These are phyloP conservation scores for Phragmatobia fuliginosa DNA, from an alignment of 2,888 invertebrate genomes.

Conservation along the genomic window DNA sequence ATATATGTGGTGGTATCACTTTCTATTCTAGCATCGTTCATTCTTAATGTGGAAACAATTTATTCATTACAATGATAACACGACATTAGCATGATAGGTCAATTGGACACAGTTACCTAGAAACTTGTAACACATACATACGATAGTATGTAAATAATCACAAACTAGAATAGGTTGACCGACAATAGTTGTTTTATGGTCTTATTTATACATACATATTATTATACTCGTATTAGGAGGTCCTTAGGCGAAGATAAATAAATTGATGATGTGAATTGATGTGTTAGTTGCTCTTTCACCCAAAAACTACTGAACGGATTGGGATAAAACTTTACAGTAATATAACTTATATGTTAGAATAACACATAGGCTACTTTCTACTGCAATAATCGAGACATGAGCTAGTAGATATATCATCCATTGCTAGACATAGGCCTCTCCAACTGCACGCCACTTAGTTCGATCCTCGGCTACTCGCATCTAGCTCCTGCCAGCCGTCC, in stretches of 20 bases:
- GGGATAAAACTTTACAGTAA: too few relatives aligned
- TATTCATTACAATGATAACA: slow-evolving; percentile 46
- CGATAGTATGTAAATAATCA: slow-evolving; percentile 20
- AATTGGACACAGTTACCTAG: slow-evolving; percentile 26
- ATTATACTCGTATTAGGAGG: not conserved
- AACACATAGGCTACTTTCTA: too few relatives aligned
- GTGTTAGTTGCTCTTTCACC: too few relatives aligned
- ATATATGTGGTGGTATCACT: slow-evolving; percentile 24
- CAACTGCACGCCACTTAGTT: too few relatives aligned
- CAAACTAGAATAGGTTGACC: slow-evolving; percentile 8
- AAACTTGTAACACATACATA: slow-evolving; percentile 32
- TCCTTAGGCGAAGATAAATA: not conserved
- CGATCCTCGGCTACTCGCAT: too few relatives aligned
- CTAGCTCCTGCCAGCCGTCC: too few relatives aligned
- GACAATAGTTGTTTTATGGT: not conserved
- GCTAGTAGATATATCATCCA: too few relatives aligned
- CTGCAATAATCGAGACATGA: too few relatives aligned
- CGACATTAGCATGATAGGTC: slow-evolving; percentile 33
- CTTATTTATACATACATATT: not conserved
- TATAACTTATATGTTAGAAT: too few relatives aligned
- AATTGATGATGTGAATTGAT: too few relatives aligned
- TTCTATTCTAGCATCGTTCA: slow-evolving; percentile 16
- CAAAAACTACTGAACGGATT: too few relatives aligned
- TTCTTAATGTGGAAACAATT: slow-evolving; percentile 30
- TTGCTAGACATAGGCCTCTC: too few relatives aligned